phyloP scores from a whole-genome alignment of 2,888 invertebrate species.

The Drosophila formosana region DNA sequence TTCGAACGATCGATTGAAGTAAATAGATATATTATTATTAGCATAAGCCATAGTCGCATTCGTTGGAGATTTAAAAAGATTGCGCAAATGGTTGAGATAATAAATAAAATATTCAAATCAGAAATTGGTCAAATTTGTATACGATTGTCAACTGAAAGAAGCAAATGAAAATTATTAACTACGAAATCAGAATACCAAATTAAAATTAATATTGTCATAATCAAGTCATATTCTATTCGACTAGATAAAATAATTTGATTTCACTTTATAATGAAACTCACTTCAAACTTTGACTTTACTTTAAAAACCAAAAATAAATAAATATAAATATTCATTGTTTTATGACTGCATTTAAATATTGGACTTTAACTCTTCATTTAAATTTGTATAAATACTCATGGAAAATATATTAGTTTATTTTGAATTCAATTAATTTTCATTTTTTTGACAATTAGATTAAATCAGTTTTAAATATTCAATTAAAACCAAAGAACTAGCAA shows the following conservation, averaged over 20 bases:
- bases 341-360: neutral
- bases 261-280: neutral
- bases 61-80: neutral
- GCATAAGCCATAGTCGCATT: neutral
- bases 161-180: neutral
- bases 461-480: neutral
- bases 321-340: neutral
- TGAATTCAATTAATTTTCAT: neutral
- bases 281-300: neutral
- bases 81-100: neutral
- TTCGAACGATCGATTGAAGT: neutral
- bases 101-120: neutral
- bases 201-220: neutral
- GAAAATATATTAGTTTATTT: neutral
- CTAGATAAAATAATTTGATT: neutral
- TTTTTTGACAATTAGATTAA: too few species aligned
- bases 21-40: neutral
- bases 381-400: neutral
- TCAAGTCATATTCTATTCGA: neutral
- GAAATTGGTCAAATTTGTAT: neutral
- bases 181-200: neutral
- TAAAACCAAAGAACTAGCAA: neutral
- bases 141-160: neutral
- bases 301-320: neutral
- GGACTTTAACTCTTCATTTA: neutral